Conservation (phyloP, 2,888 invertebrate genomes). For the Athripsodes cinereus region DNA sequence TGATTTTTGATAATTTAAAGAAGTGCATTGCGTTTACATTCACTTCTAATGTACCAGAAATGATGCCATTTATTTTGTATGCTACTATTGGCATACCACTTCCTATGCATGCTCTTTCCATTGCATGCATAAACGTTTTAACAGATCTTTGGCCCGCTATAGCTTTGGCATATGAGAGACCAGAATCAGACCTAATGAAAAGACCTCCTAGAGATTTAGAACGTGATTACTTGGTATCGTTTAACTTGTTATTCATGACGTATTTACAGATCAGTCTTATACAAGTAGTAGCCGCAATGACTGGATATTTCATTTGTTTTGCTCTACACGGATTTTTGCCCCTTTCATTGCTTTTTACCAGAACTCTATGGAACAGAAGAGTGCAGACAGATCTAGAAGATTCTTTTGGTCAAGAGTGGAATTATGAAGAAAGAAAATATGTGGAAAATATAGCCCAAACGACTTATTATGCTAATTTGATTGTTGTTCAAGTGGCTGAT, state of each 20-base stretch:
- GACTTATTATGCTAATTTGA: conserved; percentile 72
- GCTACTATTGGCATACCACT: conserved; percentile 68
- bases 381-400: conserved; percentile 58
- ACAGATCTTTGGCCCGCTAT: conserved; percentile 76
- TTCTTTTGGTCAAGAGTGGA: conserved; percentile 73
- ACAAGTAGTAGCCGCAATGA: conserved; percentile 76
- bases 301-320: conserved; percentile 72
- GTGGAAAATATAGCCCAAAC: conserved; percentile 71
- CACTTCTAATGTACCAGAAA: conserved; percentile 80
- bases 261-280: conserved; percentile 84
- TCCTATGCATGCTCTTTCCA: conserved; percentile 54
- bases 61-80: conserved; percentile 73
- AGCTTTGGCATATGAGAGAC: conserved; percentile 69
- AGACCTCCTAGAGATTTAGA: conserved; percentile 49
- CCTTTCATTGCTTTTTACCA: conserved; percentile 57
- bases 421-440: conserved; percentile 58
- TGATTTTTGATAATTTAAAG: conserved; percentile 82
- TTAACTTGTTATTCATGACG: conserved; percentile 66
- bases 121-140: conserved; percentile 70
- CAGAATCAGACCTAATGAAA: conserved; percentile 71
- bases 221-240: conserved; percentile 50
- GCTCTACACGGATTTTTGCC: conserved; percentile 75
- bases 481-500: conserved; percentile 72
- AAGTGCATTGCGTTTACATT: conserved; percentile 81
- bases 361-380: conserved; percentile 66